phyloP scores from a whole-genome alignment of 2,888 invertebrate species.

The Eustalomyia histrio region DNA sequence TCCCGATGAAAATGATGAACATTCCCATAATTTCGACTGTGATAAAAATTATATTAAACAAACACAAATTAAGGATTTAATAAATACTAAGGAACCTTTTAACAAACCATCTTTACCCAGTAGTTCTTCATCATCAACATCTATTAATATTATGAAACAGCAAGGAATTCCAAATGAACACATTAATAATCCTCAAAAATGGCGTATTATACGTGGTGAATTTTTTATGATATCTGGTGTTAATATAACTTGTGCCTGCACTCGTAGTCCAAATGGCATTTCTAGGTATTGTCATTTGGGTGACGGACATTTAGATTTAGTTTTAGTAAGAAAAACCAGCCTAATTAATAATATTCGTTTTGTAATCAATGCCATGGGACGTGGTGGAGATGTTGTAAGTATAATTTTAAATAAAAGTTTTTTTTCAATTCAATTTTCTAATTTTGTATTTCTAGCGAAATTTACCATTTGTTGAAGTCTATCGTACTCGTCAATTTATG shows the following conservation, averaged over 20 bases:
- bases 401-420: neutral
- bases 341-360: conserved; percentile 86
- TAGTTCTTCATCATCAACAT: conserved; percentile 43
- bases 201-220: conserved; percentile 85
- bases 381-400: conserved; percentile 84
- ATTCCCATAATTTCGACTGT: conserved; percentile 59
- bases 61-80: conserved; percentile 51
- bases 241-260: conserved; percentile 88
- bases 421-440: too few relatives aligned
- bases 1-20: conserved; percentile 27
- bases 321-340: conserved; percentile 86
- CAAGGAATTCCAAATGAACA: neutral
- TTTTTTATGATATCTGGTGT: conserved; percentile 89
- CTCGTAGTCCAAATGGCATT: conserved; percentile 87
- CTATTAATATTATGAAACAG: conserved; percentile 27
- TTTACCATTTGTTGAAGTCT: conserved; percentile 87
- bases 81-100: conserved; percentile 13
- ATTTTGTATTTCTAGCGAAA: conserved; percentile 78
- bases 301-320: conserved; percentile 88
- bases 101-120: conserved; percentile 17
- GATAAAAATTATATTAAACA: conserved; percentile 53
- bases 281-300: conserved; percentile 89
- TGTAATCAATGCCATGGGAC: conserved; percentile 83
- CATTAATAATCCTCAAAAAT: conserved; percentile 69
- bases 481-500: conserved; percentile 83